Base-by-base conservation (phyloP, 2,113 vertebrate genomes). In the Chaenogobius annularis region DNA sequence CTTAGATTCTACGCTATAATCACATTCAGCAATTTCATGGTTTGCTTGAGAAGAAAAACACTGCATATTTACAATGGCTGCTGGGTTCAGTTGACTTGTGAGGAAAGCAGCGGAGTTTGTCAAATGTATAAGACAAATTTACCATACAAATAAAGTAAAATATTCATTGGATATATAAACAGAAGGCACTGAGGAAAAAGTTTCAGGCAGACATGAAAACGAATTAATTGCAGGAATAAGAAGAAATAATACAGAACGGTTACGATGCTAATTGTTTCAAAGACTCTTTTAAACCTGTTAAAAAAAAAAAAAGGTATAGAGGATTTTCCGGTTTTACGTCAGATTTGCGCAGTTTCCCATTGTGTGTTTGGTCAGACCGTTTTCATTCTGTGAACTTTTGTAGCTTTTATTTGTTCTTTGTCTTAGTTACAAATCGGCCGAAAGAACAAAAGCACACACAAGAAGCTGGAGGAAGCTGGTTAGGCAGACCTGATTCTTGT, bases 401-500 rank as follows among this genome's bases (percentile, higher is more conserved):
- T 58, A 35, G 56, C 11, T n/a, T 35, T 35, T 61, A 26, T 61
- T 61, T 35, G 58, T 61, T 61, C 58, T 61, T 35, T 4, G 2
- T 35, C 26, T 26, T 35, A 17, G 22, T 35, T 10, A 2, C 7
- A 14, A 63, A 12, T 50, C 13, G 55, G 23, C 22, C 58, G 17
- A 55, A 43, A 72, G 31, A 55, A 65, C 56, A 44, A 62, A 68
- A 62, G 12, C 22, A 66, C 61, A 69, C 35, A 44, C 20, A 46
- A 13, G 63, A 69, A 58, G 72, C 48, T 44, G 71, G 73, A 72
- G 73, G 15, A 75, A 74, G 79, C 66, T 31, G 26, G 68, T 61
- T 64, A 54, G 72, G 44, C 23, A 7, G 20, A 54, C 64, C 46
- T 88, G 79, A 86, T 83, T 90, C 47, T 79, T 79, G 72, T 66